Evolutionary conservation across 2,113 vertebrate species (phyloP).

Genomic region (Otocyon megalotis): DNA sequence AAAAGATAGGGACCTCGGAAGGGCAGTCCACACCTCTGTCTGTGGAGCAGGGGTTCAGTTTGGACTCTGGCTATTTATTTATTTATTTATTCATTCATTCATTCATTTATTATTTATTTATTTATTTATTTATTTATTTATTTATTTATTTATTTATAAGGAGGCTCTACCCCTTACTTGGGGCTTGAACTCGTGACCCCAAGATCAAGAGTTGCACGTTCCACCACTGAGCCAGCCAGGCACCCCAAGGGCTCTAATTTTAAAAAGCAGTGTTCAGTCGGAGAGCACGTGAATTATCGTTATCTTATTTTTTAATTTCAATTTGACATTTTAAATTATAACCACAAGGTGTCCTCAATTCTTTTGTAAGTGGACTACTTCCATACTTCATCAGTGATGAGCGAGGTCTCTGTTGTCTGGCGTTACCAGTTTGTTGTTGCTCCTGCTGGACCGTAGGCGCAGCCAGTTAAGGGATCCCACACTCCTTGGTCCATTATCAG

Average conservation of each 20-base stretch:
- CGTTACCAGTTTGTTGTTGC: neutral
- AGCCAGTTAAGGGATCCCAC: neutral
- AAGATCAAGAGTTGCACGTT: neutral
- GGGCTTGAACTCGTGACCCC: neutral
- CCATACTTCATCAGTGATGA: neutral
- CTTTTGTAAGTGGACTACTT: neutral
- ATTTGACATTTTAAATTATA: neutral
- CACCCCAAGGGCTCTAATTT: neutral
- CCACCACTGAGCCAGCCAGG: neutral
- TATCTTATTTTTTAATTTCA: neutral
- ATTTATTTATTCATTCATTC: too few relatives aligned
- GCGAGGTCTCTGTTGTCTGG: neutral
- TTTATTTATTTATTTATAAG: neutral
- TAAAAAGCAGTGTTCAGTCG: neutral
- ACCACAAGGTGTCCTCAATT: neutral
- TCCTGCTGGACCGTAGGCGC: neutral
- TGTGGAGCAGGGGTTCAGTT: neutral
- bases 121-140: neutral
- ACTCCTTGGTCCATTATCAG: neutral
- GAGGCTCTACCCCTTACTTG: neutral
- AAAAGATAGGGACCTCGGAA: neutral
- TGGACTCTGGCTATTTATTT: slow-evolving; percentile 17
- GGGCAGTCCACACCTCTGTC: neutral
- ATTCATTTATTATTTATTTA: neutral
- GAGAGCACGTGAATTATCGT: neutral